phyloP scores from a whole-genome alignment of 2,113 vertebrate genomes.

The Mus musculus region GRCm39 chr16:44360501-44361000 shows the following conservation, averaged over 20 bases:
- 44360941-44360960: neutral
- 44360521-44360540: neutral
- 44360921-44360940: neutral
- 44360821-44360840: neutral
- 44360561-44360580: neutral
- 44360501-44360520: neutral
- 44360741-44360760: neutral
- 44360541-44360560: neutral
- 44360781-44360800: neutral
- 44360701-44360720: neutral
- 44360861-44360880: conserved; percentile 8
- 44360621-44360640: neutral
- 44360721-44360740: neutral
- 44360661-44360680: neutral
- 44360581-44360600: neutral
- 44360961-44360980: neutral
- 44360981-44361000: conserved; percentile 14
- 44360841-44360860: neutral
- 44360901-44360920: conserved; percentile 33
- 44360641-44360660: neutral
- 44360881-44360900: conserved; percentile 47
- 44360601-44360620: neutral
- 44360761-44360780: neutral
- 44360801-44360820: neutral
- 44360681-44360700: neutral